Percentiles rank a stretch among this genome's conserved stretches.
These are phyloP conservation scores for Hedychridium roseum DNA, from an alignment of 2,888 invertebrate genomes.

Conservation along the genomic window DNA sequence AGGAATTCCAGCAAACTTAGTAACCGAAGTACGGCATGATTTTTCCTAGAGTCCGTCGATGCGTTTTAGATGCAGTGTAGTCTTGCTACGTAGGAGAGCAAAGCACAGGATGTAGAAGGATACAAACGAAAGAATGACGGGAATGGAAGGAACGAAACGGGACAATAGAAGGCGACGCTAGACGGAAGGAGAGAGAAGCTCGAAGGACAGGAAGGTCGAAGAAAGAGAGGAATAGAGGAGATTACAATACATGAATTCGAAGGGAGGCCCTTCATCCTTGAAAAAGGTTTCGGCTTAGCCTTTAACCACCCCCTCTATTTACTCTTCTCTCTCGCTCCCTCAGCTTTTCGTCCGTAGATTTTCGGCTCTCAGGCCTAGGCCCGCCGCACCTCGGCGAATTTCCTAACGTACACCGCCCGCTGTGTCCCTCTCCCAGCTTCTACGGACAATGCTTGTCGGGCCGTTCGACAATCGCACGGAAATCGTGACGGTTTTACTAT, in stretches of 20 bases:
- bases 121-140: not conserved
- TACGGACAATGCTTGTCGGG: slow-evolving; percentile 48
- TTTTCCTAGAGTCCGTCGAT: too few relatives aligned
- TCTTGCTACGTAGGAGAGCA: too few relatives aligned
- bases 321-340: slow-evolving; percentile 14
- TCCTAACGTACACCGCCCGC: slow-evolving; percentile 51
- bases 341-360: not conserved
- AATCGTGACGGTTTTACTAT: slow-evolving; percentile 58
- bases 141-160: not conserved
- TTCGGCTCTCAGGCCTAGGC: not conserved
- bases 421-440: slow-evolving; percentile 40
- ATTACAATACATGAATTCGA: not conserved
- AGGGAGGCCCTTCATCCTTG: slow-evolving; percentile 28
- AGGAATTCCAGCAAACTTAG: too few relatives aligned
- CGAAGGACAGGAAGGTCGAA: slow-evolving; percentile 3
- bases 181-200: slow-evolving; percentile 4
- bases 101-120: too few relatives aligned
- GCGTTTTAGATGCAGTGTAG: too few relatives aligned
- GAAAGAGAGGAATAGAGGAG: slow-evolving; percentile 4
- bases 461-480: slow-evolving; percentile 48
- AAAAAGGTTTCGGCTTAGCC: slow-evolving; percentile 44
- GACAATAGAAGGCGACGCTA: not conserved
- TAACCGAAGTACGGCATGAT: too few relatives aligned
- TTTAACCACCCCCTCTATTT: slow-evolving; percentile 32
- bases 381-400: slow-evolving; percentile 38